Percentiles rank a stretch among this genome's conserved stretches.
These are phyloP conservation scores for Caenorhabditis sp. DNA, from an alignment of 2,888 invertebrate species.

Conservation along the genomic window DNA sequence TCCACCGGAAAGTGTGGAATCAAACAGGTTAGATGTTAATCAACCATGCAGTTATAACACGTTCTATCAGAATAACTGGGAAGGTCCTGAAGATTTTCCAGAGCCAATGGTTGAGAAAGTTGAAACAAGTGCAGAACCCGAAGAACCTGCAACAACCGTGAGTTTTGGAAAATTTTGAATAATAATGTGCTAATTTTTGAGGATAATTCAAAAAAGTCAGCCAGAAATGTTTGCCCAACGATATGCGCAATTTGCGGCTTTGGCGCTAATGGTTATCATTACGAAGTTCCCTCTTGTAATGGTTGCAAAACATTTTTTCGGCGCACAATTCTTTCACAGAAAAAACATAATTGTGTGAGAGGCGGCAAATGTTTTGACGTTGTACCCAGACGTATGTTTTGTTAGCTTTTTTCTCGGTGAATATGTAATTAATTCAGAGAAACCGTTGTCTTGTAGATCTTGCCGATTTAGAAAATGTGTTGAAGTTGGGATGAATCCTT, in stretches of 20 bases:
- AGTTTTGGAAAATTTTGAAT: too few species aligned
- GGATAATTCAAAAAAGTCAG: conserved; percentile 12
- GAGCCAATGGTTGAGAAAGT: too few species aligned
- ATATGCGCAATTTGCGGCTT: conserved; percentile 53
- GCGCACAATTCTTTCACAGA: conserved; percentile 32
- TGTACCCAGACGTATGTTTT: conserved; percentile 39
- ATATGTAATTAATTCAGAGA: conserved; percentile 23
- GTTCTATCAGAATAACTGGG: too few species aligned
- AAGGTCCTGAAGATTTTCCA: too few species aligned
- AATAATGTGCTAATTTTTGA: too few species aligned
- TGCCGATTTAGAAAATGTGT: conserved; percentile 49
- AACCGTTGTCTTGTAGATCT: conserved; percentile 43
- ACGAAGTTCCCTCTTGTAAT: conserved; percentile 54
- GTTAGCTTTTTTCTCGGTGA: not conserved
- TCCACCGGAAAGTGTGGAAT: too few species aligned
- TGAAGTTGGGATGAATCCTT: conserved; percentile 50
- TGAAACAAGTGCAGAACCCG: too few species aligned
- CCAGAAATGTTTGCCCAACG: conserved; percentile 52
- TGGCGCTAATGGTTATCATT: conserved; percentile 55
- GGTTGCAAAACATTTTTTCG: conserved; percentile 51
- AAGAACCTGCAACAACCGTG: too few species aligned
- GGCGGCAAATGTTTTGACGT: conserved; percentile 44
- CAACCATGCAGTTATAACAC: too few species aligned
- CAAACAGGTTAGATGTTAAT: too few species aligned
- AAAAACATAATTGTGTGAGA: conserved; percentile 36